phyloP scores from a whole-genome alignment of 2,888 invertebrate species.

The Tortricodes alternella region DNA sequence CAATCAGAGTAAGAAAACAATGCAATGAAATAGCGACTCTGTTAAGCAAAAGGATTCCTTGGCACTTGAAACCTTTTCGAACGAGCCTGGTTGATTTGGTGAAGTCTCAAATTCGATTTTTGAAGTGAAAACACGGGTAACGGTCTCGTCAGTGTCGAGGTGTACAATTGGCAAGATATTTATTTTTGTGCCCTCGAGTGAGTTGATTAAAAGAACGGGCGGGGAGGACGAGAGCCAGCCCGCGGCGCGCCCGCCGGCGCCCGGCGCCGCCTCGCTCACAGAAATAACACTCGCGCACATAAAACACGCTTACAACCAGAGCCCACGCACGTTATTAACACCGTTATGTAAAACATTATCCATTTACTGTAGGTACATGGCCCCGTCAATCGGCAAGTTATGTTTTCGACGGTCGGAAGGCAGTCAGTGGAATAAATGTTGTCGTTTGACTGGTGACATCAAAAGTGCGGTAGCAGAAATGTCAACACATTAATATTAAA shows the following conservation, averaged over 20 bases:
- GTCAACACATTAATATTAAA: no score
- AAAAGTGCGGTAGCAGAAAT: no score
- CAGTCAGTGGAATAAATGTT: no score
- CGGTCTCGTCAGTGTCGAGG: conserved; percentile 30
- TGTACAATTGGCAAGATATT: conserved; percentile 43
- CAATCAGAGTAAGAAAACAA: background rate
- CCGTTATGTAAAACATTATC: conserved; percentile 5
- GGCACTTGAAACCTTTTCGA: no score
- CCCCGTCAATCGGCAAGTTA: no score
- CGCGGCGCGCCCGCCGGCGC: conserved; percentile 42
- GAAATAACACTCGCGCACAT: conserved; percentile 53
- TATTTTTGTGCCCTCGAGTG: conserved; percentile 51
- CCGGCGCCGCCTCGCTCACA: conserved; percentile 40
- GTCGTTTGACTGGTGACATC: no score
- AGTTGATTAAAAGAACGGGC: conserved; percentile 57
- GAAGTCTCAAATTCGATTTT: background rate
- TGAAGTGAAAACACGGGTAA: conserved; percentile 22
- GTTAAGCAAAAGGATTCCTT: no score
- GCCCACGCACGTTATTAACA: conserved; percentile 27
- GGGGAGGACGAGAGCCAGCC: conserved; percentile 30
- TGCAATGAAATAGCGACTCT: no score
- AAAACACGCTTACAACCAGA: conserved; percentile 55
- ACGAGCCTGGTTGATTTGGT: background rate
- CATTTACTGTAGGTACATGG: no score
- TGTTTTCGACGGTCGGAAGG: no score